phyloP scores from a whole-genome alignment of 2,888 invertebrate species.

The Tetrapedia diversipes region DNA sequence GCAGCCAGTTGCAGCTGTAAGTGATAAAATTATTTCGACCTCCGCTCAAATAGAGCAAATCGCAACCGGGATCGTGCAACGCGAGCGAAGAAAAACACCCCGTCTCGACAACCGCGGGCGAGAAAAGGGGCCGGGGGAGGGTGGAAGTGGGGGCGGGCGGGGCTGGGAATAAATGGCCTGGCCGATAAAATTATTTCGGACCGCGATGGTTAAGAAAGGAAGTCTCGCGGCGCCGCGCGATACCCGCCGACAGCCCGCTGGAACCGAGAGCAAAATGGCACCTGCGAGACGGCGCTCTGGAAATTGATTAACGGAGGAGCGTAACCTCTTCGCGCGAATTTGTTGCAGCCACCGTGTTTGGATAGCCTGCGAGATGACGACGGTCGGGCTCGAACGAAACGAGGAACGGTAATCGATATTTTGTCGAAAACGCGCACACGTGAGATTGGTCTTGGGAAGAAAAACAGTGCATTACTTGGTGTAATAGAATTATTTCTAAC shows the following conservation, averaged over 20 bases:
- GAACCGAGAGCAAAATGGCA: constrained; percentile 2
- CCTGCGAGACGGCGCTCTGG: neutral
- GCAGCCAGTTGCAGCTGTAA: constrained; percentile 64
- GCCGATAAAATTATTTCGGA: constrained; percentile 68
- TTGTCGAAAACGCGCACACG: neutral
- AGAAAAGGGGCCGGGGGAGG: too few relatives aligned
- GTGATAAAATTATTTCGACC: constrained; percentile 74
- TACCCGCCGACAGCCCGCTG: constrained; percentile 8
- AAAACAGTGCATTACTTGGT: too few relatives aligned
- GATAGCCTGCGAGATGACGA: neutral
- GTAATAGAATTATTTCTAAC: too few relatives aligned
- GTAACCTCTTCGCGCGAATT: neutral
- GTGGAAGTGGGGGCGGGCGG: constrained; percentile 10
- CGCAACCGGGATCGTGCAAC: constrained; percentile 19
- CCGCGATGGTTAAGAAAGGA: constrained; percentile 65
- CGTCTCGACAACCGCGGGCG: constrained; percentile 9
- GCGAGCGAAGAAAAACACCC: constrained; percentile 46
- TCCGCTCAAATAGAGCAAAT: constrained; percentile 66
- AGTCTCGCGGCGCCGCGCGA: constrained; percentile 33
- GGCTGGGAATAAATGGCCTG: constrained; percentile 53
- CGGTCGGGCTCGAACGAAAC: neutral
- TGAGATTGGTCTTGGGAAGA: too few relatives aligned
- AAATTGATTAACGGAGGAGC: constrained; percentile 16
- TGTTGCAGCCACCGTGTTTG: neutral
- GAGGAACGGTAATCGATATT: neutral